Conservation (phyloP, 2,113 vertebrate species). For the Pelusios castaneus region DNA sequence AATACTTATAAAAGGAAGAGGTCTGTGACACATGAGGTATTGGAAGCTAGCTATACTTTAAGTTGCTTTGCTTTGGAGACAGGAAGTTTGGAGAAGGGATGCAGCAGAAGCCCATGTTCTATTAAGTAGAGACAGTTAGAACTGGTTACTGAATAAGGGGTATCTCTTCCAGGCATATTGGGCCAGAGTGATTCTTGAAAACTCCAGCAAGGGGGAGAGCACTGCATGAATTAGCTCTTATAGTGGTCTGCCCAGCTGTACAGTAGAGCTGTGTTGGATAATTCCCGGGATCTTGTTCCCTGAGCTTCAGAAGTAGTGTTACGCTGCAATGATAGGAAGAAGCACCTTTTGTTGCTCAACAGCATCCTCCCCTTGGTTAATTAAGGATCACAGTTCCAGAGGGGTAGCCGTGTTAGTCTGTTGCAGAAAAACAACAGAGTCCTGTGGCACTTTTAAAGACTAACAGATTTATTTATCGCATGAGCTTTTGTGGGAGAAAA, state of each 20-base stretch:
- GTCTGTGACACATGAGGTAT: too few species aligned
- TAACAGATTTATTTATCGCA: too few species aligned
- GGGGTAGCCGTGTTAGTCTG: too few species aligned
- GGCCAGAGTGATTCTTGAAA: not conserved
- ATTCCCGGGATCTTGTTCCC: not conserved
- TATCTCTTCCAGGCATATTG: not conserved
- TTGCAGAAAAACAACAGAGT: too few species aligned
- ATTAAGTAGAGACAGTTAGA: not conserved
- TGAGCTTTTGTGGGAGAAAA: too few species aligned
- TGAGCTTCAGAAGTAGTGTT: not conserved
- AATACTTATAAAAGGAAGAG: too few species aligned
- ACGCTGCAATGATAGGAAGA: not conserved
- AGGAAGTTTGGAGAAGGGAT: not conserved
- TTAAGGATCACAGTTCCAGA: not conserved
- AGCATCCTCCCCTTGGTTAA: not conserved
- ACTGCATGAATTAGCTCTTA: not conserved
- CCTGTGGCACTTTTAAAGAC: too few species aligned
- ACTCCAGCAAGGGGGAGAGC: not conserved
- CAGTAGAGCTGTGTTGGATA: not conserved
- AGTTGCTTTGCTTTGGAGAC: too few species aligned
- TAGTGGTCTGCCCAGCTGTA: not conserved
- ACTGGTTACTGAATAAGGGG: not conserved
- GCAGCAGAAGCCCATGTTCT: too few species aligned
- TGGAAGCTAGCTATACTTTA: too few species aligned
- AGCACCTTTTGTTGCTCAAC: not conserved